These are phyloP conservation scores for Neuroterus valhalla DNA, from an alignment of 1,140 invertebrate genomes.

Conservation along the genomic window DNA sequence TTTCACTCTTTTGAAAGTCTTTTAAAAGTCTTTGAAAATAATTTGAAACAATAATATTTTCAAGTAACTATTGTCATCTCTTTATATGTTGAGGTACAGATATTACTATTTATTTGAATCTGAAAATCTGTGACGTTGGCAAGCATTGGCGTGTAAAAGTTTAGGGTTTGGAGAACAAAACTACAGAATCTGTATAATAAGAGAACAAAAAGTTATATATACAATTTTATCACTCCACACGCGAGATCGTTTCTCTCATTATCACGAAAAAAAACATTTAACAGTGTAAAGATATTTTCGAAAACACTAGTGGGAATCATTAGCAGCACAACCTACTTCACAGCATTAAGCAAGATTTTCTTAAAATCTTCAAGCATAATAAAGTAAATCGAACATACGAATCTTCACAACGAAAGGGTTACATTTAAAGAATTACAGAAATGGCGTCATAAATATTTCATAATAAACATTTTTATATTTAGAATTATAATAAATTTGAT, in stretches of 20 bases:
- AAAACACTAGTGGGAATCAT: conserved; percentile 27
- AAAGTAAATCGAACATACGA: conserved; percentile 6
- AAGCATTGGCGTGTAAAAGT: background rate
- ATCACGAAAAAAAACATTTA: background rate
- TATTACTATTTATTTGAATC: background rate
- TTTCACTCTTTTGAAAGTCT: background rate
- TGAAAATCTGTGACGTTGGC: background rate
- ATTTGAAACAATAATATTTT: background rate
- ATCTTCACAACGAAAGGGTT: conserved; percentile 25
- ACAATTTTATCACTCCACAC: conserved; percentile 14
- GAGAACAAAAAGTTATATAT: background rate
- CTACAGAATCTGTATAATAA: background rate
- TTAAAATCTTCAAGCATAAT: conserved; percentile 23
- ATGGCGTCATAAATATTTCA: background rate
- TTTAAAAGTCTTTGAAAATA: too few relatives aligned
- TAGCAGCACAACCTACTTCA: conserved; percentile 29
- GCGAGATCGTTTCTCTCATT: conserved; percentile 21
- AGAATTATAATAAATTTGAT: too few relatives aligned
- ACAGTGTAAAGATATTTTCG: background rate
- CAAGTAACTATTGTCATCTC: background rate
- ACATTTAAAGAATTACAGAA: background rate
- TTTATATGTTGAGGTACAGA: background rate
- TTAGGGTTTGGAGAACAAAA: background rate
- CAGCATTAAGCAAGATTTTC: conserved; percentile 28
- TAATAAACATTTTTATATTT: background rate